These are phyloP conservation scores for Phalacrocorax brasilianus DNA, from an alignment of 2,113 vertebrate species.

Conservation along the genomic window DNA sequence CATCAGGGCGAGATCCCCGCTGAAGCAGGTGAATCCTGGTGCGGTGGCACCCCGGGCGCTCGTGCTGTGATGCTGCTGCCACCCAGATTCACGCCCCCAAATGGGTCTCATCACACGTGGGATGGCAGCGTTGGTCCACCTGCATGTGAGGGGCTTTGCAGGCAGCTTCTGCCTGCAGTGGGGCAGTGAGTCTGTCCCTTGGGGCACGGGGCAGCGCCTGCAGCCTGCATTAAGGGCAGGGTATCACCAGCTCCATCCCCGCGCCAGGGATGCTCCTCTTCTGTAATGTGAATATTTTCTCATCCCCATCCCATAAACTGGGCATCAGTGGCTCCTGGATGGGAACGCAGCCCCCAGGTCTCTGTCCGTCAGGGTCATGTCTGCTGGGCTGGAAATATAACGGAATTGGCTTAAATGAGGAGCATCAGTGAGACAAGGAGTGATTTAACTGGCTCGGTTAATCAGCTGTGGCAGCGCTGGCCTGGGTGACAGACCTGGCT, in stretches of 20 bases:
- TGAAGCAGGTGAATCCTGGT: background rate
- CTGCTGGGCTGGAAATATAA: background rate
- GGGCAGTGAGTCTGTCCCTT: background rate
- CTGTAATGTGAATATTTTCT: background rate
- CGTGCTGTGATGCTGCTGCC: background rate
- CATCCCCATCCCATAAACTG: background rate
- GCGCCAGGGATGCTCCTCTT: rapidly evolving
- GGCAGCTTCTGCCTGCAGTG: background rate
- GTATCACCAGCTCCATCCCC: rapidly evolving
- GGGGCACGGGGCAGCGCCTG: background rate
- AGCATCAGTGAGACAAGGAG: background rate
- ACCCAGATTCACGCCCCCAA: rapidly evolving
- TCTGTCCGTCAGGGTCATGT: background rate
- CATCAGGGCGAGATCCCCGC: background rate
- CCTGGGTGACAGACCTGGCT: background rate
- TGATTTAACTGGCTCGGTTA: background rate
- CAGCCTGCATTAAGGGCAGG: background rate
- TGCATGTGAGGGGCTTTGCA: rapidly evolving
- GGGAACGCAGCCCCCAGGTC: background rate
- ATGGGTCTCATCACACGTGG: rapidly evolving
- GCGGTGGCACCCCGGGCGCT: rapidly evolving
- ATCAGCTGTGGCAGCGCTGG: background rate
- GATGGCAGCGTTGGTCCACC: background rate
- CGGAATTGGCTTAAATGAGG: background rate
- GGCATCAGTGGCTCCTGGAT: rapidly evolving